Evolutionary conservation across 1,140 invertebrate genomes (phyloP), one percentile per base, ranked within the genome.

Genomic region (Belonocnema kinseyi): DNA sequence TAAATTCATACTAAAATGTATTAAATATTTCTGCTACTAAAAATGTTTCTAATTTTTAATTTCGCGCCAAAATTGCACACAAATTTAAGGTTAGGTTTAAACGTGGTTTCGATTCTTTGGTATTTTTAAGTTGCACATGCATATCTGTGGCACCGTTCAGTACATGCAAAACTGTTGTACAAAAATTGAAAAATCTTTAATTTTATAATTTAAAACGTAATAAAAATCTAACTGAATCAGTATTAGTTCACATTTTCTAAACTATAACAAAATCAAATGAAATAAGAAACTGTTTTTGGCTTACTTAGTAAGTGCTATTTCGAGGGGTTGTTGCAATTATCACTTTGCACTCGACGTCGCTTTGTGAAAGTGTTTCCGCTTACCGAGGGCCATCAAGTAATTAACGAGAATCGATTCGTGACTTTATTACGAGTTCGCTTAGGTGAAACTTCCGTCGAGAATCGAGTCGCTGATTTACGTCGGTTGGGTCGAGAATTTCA

Each of bases 61-160:
- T 1, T 40, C 4, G 5, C 8, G 40, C 6, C 1, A 10, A 10
- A 10, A 40, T 40, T 10, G 40, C 8, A 3, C 40, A 40, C n/a
- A 40, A 40, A 40, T 40, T 6, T 5, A 10, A 40, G 40, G 4
- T 40, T 5, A 40, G 40, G 40, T 40, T 40, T 40, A 5, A 6
- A 40, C 40, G 8, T 40, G 5, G 40, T 40, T 40, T 10, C 8
- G 5, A 40, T 40, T 40, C 8, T 40, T 6, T 40, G 0, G 58
- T n/a, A 58, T 17, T 26, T 75, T 70, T 26, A 14, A 51, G 13
- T 79, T 79, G 70, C 74, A 73, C 7, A 46, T 54, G 26, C 19
- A 33, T 75, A 73, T 14, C 14, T 71, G n/a, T 71, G 56, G 58
- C 66, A 50, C 19, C 53, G 14, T 50, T 66, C 58, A 21, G 16